Evolutionary conservation across 2,888 invertebrate genomes (phyloP), one percentile per base, ranked within the genome.

Genomic region (Tiphia femorata): DNA sequence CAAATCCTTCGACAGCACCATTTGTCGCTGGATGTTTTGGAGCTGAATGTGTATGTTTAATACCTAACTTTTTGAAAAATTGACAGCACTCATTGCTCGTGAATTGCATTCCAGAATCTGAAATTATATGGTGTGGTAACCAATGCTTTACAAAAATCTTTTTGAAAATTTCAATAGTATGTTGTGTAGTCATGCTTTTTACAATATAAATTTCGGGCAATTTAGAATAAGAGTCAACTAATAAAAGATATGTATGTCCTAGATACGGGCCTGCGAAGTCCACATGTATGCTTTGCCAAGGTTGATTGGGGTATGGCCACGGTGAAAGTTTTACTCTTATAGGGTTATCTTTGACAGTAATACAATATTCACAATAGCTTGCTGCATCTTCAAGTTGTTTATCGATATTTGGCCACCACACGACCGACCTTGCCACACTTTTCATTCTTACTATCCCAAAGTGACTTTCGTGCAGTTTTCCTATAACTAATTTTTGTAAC

Each of bases 1-100:
- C 44, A 20, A 64, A 64, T 33, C 57, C 57, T 37, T 64, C 61
- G 0, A 55, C 62, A 2, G 49, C n/a, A n/a, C n/a, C n/a, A n/a
- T n/a, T n/a, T n/a, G n/a, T n/a, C n/a, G n/a, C n/a, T n/a, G 57
- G 63, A 21, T 57, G 64, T 16, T 67, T 64, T 1, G 67, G 64
- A 12, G 65, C 40, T 1, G 58, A 41, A 33, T 40, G 59, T 19
- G 35, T 56, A 20, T 69, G 72, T 2, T 55, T 37, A n/a, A 69
- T 41, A 7, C 64, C 59, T 42, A 42, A 42, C 21, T 23, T 4
- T 14, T 42, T 42, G 6, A 21, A n/a, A 42, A 10, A 21, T 10
- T 8, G 20, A 3, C 6, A n/a, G 14, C 35, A 23, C 23, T 42
- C 42, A n/a, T 17, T 40, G 20, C 46, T 53, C 4, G 8, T 47